Conservation (phyloP, 2,888 invertebrate genomes). For the Steinernema scapterisci region DNA sequence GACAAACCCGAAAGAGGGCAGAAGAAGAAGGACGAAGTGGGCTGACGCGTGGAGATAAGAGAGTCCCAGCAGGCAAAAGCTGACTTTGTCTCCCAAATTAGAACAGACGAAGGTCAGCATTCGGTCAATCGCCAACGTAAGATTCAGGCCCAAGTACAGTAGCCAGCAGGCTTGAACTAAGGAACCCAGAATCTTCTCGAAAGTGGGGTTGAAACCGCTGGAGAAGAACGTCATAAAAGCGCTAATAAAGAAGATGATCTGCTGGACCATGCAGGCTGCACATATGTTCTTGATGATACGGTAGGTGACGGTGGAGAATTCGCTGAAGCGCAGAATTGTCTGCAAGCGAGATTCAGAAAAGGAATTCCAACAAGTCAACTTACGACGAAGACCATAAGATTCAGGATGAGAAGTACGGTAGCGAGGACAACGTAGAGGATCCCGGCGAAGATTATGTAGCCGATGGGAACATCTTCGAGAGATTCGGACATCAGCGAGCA, state of each 20-base stretch:
- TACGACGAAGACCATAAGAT: neutral
- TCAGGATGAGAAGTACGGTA: neutral
- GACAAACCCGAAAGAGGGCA: neutral
- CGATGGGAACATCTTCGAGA: too few relatives aligned
- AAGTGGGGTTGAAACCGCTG: neutral
- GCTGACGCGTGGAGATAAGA: neutral
- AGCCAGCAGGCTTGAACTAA: neutral
- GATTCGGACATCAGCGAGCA: too few relatives aligned
- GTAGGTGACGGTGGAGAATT: slow-evolving; percentile 6
- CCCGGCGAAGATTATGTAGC: neutral
- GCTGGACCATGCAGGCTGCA: neutral
- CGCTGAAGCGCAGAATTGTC: neutral
- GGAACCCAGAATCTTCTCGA: neutral
- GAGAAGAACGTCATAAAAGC: neutral
- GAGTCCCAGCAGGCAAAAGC: neutral
- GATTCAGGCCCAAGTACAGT: neutral
- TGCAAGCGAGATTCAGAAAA: neutral
- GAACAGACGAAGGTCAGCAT: neutral
- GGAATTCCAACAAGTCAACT: neutral
- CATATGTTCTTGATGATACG: slow-evolving; percentile 20
- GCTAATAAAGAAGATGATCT: slow-evolving; percentile 6
- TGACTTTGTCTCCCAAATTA: neutral
- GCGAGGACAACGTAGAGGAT: neutral
- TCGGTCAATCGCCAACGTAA: neutral
- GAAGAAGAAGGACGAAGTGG: neutral